Base-by-base conservation (phyloP, 2,113 vertebrate species). In the Accipiter cooperii region DNA sequence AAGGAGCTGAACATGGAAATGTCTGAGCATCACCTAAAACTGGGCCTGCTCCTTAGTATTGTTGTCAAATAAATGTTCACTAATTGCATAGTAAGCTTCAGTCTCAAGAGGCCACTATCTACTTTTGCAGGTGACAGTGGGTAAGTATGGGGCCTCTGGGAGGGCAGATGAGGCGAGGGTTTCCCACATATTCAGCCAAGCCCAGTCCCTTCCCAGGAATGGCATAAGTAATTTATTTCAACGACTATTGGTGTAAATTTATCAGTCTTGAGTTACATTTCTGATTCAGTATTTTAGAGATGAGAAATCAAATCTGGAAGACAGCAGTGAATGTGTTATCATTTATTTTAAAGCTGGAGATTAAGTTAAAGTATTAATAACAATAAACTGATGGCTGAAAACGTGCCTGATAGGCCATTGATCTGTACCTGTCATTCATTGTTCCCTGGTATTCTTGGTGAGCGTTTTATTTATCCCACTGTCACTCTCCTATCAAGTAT, bases 321-420 rank as follows among this genome's bases (percentile, higher is more conserved):
- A 66, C 58, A 73, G 71, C 87, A 81, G 20, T 73, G 61, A 94
- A 82, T 38, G 61, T 0, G 3, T 95, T 96, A 77, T 84, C 31
- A 31, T 93, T 97, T 93, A 64, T 90, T 95, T 92, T 91, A 94
- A 96, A 92, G 69, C 76, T 95, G 75, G 74, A 95, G 84, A 96
- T 96, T 91, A 84, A 63, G 80, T 93, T 96, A 55, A 96, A 92
- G 57, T 90, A 95, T 97, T 97, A 93, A 96, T 95, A 95, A 95
- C 85, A 93, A 89, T 76, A 96, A 92, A 34, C 51, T 76, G 70
- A 90, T 91, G 63, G 51, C 86, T 95, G 84, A 84, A 97, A 94
- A 65, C 49, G 29, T 57, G 24, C 84, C 81, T 95, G 92, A 83
- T 92, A 95, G 88, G 69, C 60, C 94, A 94, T 97, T 96, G 96